Evolutionary conservation across 1,140 invertebrate genomes (phyloP).

Genomic region (Holcopasites calliopsidis): DNA sequence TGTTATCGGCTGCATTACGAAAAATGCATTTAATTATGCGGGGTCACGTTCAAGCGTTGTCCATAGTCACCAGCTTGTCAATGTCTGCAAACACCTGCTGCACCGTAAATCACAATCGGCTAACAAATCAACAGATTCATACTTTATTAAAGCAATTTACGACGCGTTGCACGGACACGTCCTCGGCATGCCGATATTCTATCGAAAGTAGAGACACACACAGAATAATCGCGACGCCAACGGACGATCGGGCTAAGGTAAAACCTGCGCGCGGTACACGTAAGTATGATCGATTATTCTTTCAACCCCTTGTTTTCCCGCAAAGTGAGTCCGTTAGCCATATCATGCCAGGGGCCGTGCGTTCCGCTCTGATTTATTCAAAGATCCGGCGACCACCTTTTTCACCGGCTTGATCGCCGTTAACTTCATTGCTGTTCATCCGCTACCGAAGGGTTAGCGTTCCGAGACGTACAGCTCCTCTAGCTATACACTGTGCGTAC

Average conservation of each 20-base stretch:
- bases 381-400: slow-evolving; percentile 23
- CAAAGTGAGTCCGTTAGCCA: slow-evolving; percentile 51
- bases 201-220: background rate
- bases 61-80: background rate
- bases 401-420: slow-evolving; percentile 8
- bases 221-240: slow-evolving; percentile 7
- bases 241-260: slow-evolving; percentile 24
- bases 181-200: slow-evolving; percentile 1
- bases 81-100: slow-evolving; percentile 1
- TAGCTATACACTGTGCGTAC: background rate
- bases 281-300: slow-evolving; percentile 67
- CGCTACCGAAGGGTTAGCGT: background rate
- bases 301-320: slow-evolving; percentile 58
- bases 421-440: slow-evolving; percentile 11
- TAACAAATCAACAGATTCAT: slow-evolving; percentile 18
- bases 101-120: slow-evolving; percentile 5
- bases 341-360: slow-evolving; percentile 28
- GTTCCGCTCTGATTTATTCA: slow-evolving; percentile 45
- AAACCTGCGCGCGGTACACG: background rate
- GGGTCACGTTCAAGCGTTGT: slow-evolving; percentile 6
- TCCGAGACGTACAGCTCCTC: background rate
- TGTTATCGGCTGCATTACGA: background rate
- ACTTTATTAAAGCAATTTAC: slow-evolving; percentile 43
- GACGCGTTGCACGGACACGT: slow-evolving; percentile 4
- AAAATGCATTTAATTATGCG: slow-evolving; percentile 28